Conservation (phyloP, 2,888 invertebrate genomes). For the Salpingus planirostris region DNA sequence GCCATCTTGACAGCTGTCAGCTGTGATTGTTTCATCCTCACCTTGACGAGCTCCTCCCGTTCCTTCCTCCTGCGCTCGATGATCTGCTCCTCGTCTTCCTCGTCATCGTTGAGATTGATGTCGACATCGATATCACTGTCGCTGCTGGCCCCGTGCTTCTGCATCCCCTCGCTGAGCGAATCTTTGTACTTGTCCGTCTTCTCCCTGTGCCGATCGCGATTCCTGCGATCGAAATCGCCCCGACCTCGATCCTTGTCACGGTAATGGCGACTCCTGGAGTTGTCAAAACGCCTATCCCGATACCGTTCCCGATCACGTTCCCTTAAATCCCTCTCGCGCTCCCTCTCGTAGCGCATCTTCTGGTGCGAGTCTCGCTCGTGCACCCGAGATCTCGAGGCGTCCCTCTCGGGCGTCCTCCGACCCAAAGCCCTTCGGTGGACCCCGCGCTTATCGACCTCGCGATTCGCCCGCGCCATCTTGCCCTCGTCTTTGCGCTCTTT, state of each 20-base stretch:
- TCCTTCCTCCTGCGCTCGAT: slow-evolving; percentile 83
- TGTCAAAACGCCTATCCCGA: slow-evolving; percentile 26
- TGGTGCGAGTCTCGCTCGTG: slow-evolving; percentile 13
- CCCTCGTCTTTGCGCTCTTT: neutral
- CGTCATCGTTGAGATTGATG: slow-evolving; percentile 70
- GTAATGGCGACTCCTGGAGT: slow-evolving; percentile 9
- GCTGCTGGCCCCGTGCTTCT: slow-evolving; percentile 60
- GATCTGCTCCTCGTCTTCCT: slow-evolving; percentile 88
- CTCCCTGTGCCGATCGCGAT: slow-evolving; percentile 37
- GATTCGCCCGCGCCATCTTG: too few species aligned
- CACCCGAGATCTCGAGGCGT: slow-evolving; percentile 15
- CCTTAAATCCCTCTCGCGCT: neutral
- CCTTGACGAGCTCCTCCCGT: slow-evolving; percentile 79
- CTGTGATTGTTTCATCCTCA: slow-evolving; percentile 41
- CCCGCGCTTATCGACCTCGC: slow-evolving; percentile 6
- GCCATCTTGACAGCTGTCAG: too few species aligned
- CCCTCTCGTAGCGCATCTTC: slow-evolving; percentile 9
- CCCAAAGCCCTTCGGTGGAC: neutral
- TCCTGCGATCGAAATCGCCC: slow-evolving; percentile 33
- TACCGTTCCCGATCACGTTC: slow-evolving; percentile 23
- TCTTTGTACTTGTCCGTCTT: slow-evolving; percentile 56
- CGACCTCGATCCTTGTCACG: slow-evolving; percentile 28
- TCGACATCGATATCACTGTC: slow-evolving; percentile 66
- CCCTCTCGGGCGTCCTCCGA: slow-evolving; percentile 18
- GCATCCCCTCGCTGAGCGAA: slow-evolving; percentile 71